phyloP scores from a whole-genome alignment of 1,140 invertebrate genomes.

The Drosophila kikkawai region DNA sequence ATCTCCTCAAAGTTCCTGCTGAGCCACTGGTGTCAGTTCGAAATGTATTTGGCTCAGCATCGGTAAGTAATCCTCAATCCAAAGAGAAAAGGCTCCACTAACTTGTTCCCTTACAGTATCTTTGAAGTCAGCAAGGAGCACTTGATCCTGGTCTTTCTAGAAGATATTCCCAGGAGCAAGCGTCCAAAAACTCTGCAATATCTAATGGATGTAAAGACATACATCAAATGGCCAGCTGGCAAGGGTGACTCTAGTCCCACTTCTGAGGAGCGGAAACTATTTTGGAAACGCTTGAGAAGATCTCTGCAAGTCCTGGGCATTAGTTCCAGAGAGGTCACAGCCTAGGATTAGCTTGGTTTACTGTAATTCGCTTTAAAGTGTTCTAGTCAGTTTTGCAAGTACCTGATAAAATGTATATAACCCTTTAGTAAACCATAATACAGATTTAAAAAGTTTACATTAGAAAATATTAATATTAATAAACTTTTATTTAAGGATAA shows the following conservation, averaged over 20 bases:
- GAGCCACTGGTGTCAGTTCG: constrained; percentile 89
- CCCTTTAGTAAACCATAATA: not conserved
- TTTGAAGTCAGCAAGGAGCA: constrained; percentile 87
- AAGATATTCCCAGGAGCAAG: constrained; percentile 87
- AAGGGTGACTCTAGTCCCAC: constrained; percentile 48
- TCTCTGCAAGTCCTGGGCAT: constrained; percentile 66
- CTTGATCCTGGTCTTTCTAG: constrained; percentile 87
- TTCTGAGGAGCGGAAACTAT: constrained; percentile 77
- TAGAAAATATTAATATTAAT: not conserved
- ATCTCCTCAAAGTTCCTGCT: constrained; percentile 87
- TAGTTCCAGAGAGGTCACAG: constrained; percentile 39
- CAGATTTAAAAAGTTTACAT: not conserved
- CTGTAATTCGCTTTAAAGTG: constrained; percentile 10
- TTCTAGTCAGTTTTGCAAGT: constrained; percentile 69
- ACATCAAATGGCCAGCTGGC: constrained; percentile 87
- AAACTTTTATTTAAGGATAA: too few species aligned
- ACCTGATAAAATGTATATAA: constrained; percentile 58
- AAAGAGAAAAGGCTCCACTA: not conserved
- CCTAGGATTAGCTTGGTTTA: constrained; percentile 2
- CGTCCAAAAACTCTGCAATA: constrained; percentile 88
- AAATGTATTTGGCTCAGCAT: constrained; percentile 89
- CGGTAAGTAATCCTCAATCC: constrained; percentile 76
- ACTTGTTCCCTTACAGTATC: constrained; percentile 78
- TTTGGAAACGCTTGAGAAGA: constrained; percentile 80
- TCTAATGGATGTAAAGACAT: constrained; percentile 88